Evolutionary conservation across 2,113 vertebrate species (phyloP).

Genomic region (Engystomops pustulosus): DNA sequence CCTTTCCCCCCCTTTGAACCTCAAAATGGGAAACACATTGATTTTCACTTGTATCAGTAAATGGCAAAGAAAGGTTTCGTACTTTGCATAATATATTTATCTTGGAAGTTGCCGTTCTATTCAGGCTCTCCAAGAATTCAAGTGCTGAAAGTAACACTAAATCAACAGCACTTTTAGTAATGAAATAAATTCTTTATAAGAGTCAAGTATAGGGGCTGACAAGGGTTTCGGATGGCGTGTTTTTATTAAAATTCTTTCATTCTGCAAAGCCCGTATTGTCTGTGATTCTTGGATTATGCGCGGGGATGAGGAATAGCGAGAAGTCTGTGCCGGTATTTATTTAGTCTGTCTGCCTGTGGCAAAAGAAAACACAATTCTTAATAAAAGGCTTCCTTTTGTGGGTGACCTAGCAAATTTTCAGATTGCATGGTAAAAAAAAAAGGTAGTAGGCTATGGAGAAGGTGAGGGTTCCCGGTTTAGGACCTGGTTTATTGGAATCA

Average conservation of each 20-base stretch:
- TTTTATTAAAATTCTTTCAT: conserved; percentile 88
- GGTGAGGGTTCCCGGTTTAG: not conserved
- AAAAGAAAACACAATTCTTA: conserved; percentile 79
- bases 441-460: conserved; percentile 21
- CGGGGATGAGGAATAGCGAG: conserved; percentile 70
- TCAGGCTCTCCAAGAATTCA: conserved; percentile 77
- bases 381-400: conserved; percentile 81
- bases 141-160: conserved; percentile 82
- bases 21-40: conserved; percentile 59
- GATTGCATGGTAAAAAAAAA: conserved; percentile 67
- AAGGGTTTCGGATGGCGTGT: conserved; percentile 75
- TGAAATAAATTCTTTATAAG: conserved; percentile 79
- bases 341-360: conserved; percentile 79
- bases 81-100: conserved; percentile 78
- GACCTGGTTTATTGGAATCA: not conserved
- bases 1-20: conserved; percentile 37
- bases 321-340: conserved; percentile 78
- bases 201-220: conserved; percentile 70
- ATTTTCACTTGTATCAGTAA: conserved; percentile 64
- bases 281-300: conserved; percentile 84
- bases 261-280: conserved; percentile 76
- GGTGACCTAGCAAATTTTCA: conserved; percentile 72
- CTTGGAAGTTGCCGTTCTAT: conserved; percentile 73
- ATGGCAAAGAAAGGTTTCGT: conserved; percentile 67
- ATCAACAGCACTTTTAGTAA: conserved; percentile 80